Conservation (phyloP, 2,797 vertebrate species). For the Masticophis lateralis region DNA sequence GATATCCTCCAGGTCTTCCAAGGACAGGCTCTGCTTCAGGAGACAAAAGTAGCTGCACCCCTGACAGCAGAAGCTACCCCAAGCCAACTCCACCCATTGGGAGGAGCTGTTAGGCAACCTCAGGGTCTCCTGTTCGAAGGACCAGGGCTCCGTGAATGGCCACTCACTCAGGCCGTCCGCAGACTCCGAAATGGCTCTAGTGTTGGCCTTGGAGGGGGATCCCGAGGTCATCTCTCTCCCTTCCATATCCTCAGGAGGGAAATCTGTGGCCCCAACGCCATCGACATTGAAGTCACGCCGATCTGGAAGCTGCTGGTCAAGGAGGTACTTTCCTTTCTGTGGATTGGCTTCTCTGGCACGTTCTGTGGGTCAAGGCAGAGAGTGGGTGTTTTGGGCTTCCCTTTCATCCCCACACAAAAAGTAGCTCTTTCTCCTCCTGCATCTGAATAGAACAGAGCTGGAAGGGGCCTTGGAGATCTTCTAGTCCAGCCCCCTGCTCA, state of each 20-base stretch:
- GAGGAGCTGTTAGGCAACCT: background rate
- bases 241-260: constrained; percentile 61
- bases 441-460: too few relatives aligned
- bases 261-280: constrained; percentile 75
- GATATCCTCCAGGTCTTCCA: background rate
- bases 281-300: constrained; percentile 74
- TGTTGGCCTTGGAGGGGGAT: background rate
- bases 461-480: too few relatives aligned
- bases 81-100: background rate
- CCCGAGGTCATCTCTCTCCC: background rate
- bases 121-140: background rate
- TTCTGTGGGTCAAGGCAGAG: background rate
- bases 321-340: constrained; percentile 68
- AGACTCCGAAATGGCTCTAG: background rate
- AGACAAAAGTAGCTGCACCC: background rate
- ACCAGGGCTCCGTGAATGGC: background rate
- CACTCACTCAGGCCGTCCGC: background rate
- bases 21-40: background rate
- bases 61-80: background rate
- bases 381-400: background rate
- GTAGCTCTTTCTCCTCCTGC: background rate
- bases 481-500: too few relatives aligned
- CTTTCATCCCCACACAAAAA: background rate
- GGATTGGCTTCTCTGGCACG: background rate
- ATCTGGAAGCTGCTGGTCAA: constrained; percentile 80